These are phyloP conservation scores for Synanthedon myopaeformis DNA, from an alignment of 2,888 invertebrate species.

Conservation along the genomic window DNA sequence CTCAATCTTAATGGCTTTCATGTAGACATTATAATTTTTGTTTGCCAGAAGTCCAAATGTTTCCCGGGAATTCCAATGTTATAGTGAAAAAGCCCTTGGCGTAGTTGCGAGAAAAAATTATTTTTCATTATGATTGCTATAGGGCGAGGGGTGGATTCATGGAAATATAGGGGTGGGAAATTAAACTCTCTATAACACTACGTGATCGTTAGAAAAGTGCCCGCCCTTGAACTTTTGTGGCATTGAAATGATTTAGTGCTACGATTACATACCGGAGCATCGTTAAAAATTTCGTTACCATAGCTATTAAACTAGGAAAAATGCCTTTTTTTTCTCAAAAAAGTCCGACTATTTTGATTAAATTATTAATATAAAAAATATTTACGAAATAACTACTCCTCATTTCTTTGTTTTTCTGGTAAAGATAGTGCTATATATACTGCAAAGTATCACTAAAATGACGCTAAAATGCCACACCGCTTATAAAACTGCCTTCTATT, in stretches of 20 bases:
- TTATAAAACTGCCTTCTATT: no score
- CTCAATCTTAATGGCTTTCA: no score
- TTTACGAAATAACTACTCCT: no score
- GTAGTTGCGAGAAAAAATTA: constrained; percentile 6
- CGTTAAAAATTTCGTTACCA: background rate
- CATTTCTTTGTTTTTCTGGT: no score
- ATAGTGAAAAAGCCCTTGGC: background rate
- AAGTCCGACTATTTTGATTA: no score
- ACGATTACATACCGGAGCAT: background rate
- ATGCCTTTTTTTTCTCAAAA: no score
- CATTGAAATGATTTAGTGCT: constrained; percentile 18
- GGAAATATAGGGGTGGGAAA: constrained; percentile 18
- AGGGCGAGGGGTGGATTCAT: constrained; percentile 12
- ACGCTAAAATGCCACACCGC: no score
- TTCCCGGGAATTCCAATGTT: background rate
- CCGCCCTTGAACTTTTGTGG: constrained; percentile 25
- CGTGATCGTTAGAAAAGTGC: constrained; percentile 19
- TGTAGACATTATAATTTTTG: background rate
- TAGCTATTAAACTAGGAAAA: background rate
- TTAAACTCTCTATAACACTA: constrained; percentile 13
- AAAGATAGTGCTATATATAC: no score
- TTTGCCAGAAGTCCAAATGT: background rate
- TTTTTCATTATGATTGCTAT: constrained; percentile 17
- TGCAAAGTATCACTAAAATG: no score
- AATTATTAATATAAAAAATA: no score